Evolutionary conservation across 2,888 invertebrate genomes (phyloP).

Genomic region (Gasteruption jaculator): DNA sequence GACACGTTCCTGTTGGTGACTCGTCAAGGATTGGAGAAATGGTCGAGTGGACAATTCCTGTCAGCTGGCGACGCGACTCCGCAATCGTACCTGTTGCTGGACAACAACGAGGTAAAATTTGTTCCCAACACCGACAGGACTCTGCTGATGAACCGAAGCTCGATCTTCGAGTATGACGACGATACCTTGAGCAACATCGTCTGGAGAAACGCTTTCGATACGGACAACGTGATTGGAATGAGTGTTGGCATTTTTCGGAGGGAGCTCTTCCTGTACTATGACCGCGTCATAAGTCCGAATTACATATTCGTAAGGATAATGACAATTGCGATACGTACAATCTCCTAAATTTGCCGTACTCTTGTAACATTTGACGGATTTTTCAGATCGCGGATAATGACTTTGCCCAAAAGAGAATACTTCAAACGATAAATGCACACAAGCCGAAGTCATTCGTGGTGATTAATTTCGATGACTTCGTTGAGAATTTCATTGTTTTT

Average conservation of each 20-base stretch:
- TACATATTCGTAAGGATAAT: constrained; percentile 39
- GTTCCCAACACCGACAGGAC: constrained; percentile 21
- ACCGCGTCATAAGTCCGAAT: constrained; percentile 28
- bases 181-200: neutral
- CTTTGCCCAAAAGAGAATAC: constrained; percentile 49
- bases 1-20: constrained; percentile 25
- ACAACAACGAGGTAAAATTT: constrained; percentile 21
- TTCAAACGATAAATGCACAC: constrained; percentile 54
- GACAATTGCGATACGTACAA: too few species aligned
- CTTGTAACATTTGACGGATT: neutral
- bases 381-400: constrained; percentile 40
- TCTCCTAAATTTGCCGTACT: constrained; percentile 1
- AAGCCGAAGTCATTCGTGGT: constrained; percentile 52
- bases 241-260: constrained; percentile 30
- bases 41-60: constrained; percentile 22
- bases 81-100: too few species aligned
- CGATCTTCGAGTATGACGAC: constrained; percentile 21
- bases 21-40: constrained; percentile 21
- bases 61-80: constrained; percentile 9
- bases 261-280: constrained; percentile 30
- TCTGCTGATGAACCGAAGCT: constrained; percentile 17
- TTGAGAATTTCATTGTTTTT: constrained; percentile 38
- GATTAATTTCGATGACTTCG: constrained; percentile 32
- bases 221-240: constrained; percentile 23
- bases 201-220: constrained; percentile 15